These are phyloP conservation scores for Drosophila glabriapex DNA, from an alignment of 2,888 invertebrate genomes.

Conservation along the genomic window DNA sequence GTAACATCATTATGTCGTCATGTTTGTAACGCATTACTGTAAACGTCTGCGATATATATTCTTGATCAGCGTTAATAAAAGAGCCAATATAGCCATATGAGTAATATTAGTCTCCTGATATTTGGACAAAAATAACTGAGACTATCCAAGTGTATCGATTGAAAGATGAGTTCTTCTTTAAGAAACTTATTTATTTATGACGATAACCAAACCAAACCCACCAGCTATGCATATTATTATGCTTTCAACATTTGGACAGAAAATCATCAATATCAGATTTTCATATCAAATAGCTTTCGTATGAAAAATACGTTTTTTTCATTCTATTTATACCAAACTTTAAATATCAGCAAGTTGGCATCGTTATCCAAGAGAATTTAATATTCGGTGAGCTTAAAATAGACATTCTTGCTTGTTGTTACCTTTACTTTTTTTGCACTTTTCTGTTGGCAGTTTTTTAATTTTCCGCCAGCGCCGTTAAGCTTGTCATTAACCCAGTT, in stretches of 20 bases:
- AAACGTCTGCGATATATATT: neutral
- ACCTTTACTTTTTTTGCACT: slow-evolving; percentile 28
- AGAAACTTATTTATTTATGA: neutral
- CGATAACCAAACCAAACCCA: neutral
- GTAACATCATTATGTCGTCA: neutral
- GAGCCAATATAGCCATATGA: accelerated
- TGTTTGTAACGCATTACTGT: neutral
- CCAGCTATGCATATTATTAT: neutral
- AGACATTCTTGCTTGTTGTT: neutral
- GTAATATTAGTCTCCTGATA: too few relatives aligned
- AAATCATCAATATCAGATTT: neutral
- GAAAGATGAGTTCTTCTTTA: neutral
- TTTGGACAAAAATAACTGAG: too few relatives aligned
- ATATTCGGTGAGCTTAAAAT: neutral
- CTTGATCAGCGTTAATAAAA: neutral
- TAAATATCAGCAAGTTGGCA: neutral
- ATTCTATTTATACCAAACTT: neutral
- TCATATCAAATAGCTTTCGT: neutral
- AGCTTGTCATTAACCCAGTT: slow-evolving; percentile 80
- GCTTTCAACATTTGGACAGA: neutral
- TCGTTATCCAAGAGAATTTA: neutral
- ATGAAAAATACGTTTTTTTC: neutral
- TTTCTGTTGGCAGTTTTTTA: slow-evolving; percentile 56
- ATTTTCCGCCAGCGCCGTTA: slow-evolving; percentile 74
- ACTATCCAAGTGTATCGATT: too few relatives aligned